Base-by-base conservation (phyloP, 2,113 vertebrate genomes). In the Candoia aspera region DNA sequence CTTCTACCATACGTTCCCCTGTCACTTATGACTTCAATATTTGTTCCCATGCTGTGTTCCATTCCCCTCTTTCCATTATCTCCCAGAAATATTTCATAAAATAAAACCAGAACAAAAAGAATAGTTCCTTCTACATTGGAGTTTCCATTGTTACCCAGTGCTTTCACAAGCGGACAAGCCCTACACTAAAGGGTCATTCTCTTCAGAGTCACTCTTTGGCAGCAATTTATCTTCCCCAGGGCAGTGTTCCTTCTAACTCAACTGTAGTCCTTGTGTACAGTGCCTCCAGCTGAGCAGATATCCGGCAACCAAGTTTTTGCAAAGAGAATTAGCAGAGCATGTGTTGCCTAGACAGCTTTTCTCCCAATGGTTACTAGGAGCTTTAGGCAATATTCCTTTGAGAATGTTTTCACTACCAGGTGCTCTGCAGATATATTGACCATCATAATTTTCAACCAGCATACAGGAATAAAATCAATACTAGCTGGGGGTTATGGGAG, bases 401-500 rank as follows among this genome's bases (percentile, higher is more conserved):
- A 73, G n/a, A 79, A 37, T 79, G 6, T 79, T 37, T 79, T 73
- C 29, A 73, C n/a, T 33, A 73, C 13, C 68, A 73, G 68, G 68
- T 37, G 15, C 68, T 79, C 15, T 79, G 37, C 68, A 79, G 37
- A 37, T 9, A 21, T 37, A 79, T 37, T 37, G 33, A 8, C 15
- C 19, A 15, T 37, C 33, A 79, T 37, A 37, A 37, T 37, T 79
- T 79, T 79, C 17, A 79, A 9, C 33, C 73, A 42, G 33, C 33
- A 79, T 37, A 79, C n/a, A 79, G 37, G 17, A 79, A 79, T 79
- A 79, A 79, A 79, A 79, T 42, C 73, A 94, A 92, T 26, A 49
- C 13, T 86, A 26, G 49, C 12, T 86, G 49, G 24, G 49, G 24
- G 26, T 86, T 24, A 3, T 54, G 49, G 23, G 24, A 86, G 26